Evolutionary conservation across 1,140 invertebrate genomes (phyloP).

Genomic region (Littorina saxatilis): DNA sequence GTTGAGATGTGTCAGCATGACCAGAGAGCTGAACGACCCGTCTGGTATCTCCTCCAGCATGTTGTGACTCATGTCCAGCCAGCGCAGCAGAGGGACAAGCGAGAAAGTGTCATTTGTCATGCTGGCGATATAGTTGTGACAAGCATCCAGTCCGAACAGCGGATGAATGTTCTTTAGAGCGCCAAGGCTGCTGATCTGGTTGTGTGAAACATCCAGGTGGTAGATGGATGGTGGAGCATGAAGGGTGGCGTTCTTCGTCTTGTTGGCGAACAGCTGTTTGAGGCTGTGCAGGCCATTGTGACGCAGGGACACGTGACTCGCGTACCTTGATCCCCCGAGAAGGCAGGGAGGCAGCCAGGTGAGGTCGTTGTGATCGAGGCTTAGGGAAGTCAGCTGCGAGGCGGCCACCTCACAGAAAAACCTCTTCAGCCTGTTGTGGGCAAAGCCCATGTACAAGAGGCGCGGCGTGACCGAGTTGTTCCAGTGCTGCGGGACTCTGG

Average conservation of each 20-base stretch:
- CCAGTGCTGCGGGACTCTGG: constrained; percentile 20
- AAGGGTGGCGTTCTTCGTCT: neutral
- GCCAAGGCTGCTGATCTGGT: constrained; percentile 27
- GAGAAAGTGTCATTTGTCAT: constrained; percentile 32
- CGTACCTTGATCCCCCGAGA: constrained; percentile 4
- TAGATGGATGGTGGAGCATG: neutral
- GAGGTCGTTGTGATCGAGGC: constrained; percentile 37
- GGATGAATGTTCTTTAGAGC: constrained; percentile 12
- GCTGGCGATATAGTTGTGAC: constrained; percentile 36
- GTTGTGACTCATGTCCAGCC: constrained; percentile 40
- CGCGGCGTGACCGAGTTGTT: neutral
- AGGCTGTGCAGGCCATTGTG: constrained; percentile 34
- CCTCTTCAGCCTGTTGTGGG: constrained; percentile 13
- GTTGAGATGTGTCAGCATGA: constrained; percentile 18
- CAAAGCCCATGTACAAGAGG: constrained; percentile 5
- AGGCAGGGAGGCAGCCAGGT: constrained; percentile 36
- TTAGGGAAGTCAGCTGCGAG: constrained; percentile 30
- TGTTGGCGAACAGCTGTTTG: neutral
- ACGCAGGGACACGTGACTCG: constrained; percentile 32
- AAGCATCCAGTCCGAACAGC: constrained; percentile 34
- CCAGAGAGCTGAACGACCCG: neutral
- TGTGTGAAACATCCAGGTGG: constrained; percentile 39
- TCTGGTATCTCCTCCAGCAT: constrained; percentile 6
- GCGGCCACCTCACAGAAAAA: constrained; percentile 31
- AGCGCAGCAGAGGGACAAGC: neutral